These are phyloP conservation scores for Corythoichthys haematopterus DNA, from an alignment of 2,113 vertebrate species.

Conservation along the genomic window DNA sequence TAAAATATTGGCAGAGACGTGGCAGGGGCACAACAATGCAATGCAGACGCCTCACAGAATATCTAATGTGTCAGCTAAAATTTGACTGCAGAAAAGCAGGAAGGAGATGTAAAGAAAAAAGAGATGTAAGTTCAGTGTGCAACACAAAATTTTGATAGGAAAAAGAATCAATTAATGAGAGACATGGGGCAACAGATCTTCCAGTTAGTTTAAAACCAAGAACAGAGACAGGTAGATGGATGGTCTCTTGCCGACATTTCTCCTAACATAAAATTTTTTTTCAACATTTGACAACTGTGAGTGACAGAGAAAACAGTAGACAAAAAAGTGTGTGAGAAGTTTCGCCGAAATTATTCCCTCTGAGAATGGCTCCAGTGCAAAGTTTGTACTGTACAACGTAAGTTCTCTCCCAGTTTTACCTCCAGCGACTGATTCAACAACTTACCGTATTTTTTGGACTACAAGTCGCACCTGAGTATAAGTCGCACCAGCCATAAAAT, in stretches of 20 bases:
- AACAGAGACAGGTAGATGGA: background rate
- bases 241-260: slow-evolving; percentile 4
- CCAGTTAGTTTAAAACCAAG: slow-evolving; percentile 18
- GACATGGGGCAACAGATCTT: slow-evolving; percentile 11
- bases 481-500: no score
- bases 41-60: slow-evolving; percentile 25
- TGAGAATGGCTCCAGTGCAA: background rate
- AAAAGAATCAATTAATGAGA: slow-evolving; percentile 8
- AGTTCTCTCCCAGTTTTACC: background rate
- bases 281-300: slow-evolving; percentile 21
- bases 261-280: slow-evolving; percentile 18
- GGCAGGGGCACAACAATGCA: slow-evolving; percentile 16
- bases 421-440: background rate
- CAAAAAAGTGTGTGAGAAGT: slow-evolving; percentile 26
- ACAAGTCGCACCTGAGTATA: no score
- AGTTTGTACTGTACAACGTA: background rate
- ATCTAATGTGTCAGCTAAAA: slow-evolving; percentile 31
- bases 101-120: background rate
- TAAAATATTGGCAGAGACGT: slow-evolving; percentile 30
- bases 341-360: slow-evolving; percentile 14
- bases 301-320: slow-evolving; percentile 22
- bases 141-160: slow-evolving; percentile 22
- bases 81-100: slow-evolving; percentile 15
- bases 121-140: background rate
- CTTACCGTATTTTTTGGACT: no score